These are phyloP conservation scores for Incurvaria masculella DNA, from an alignment of 2,888 invertebrate genomes.

Conservation along the genomic window DNA sequence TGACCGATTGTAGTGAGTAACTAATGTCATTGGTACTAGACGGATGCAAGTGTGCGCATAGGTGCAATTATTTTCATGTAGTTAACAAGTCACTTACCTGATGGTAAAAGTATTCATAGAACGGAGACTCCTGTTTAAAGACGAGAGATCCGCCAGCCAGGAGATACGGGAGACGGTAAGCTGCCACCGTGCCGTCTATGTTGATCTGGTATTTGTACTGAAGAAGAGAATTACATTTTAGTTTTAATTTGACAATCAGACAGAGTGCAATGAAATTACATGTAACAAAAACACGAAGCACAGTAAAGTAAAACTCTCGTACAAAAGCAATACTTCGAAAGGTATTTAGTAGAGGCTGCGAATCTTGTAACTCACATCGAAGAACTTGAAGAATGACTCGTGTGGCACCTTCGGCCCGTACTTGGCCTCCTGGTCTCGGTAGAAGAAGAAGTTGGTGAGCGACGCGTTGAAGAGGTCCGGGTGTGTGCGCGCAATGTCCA, in stretches of 20 bases:
- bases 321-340: slow-evolving; percentile 4
- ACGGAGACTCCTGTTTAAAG: slow-evolving; percentile 90
- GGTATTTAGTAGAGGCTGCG: too few relatives aligned
- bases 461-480: slow-evolving; percentile 87
- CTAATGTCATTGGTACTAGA: too few relatives aligned
- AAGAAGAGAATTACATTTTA: slow-evolving; percentile 24
- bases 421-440: slow-evolving; percentile 73
- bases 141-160: slow-evolving; percentile 84
- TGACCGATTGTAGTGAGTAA: too few relatives aligned
- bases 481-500: slow-evolving; percentile 66
- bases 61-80: too few relatives aligned
- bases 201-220: slow-evolving; percentile 95
- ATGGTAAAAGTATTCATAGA: slow-evolving; percentile 92
- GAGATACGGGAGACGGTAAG: slow-evolving; percentile 91
- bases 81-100: too few relatives aligned
- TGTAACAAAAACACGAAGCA: too few relatives aligned
- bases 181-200: slow-evolving; percentile 95
- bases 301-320: too few relatives aligned
- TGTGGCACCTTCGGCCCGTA: slow-evolving; percentile 86
- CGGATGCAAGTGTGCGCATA: too few relatives aligned
- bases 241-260: slow-evolving; percentile 6
- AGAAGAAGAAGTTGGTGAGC: slow-evolving; percentile 96
- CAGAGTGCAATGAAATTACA: neutral
- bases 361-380: slow-evolving; percentile 88
- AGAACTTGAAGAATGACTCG: slow-evolving; percentile 90